Conservation (phyloP, 1,140 invertebrate genomes). For the Drosophila baimaii region DNA sequence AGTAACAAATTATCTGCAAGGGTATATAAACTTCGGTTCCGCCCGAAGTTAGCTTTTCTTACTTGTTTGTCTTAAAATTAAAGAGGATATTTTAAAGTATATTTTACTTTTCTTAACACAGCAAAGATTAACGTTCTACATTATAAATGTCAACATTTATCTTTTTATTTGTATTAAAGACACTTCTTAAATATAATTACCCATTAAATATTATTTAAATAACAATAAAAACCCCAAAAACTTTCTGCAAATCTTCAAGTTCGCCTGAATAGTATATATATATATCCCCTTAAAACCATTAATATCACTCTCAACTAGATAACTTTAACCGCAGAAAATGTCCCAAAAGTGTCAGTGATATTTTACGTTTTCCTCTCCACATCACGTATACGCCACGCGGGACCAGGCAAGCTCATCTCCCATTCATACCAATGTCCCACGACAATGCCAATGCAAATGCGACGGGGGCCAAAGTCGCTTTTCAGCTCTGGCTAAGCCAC, state of each 20-base stretch:
- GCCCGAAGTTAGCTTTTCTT: no score
- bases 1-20: no score
- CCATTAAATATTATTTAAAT: neutral
- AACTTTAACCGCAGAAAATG: neutral
- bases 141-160: no score
- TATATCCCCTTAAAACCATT: neutral
- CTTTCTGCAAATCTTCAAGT: neutral
- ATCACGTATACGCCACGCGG: conserved; percentile 39
- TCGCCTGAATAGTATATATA: no score
- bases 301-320: neutral
- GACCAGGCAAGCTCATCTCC: conserved; percentile 38
- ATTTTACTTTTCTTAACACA: neutral
- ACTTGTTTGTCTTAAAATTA: neutral
- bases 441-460: conserved; percentile 40
- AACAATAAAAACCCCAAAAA: no score
- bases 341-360: conserved; percentile 12
- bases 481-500: conserved; percentile 47
- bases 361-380: conserved; percentile 1
- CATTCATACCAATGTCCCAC: conserved; percentile 34
- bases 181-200: neutral
- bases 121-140: neutral
- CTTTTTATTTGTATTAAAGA: neutral
- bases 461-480: conserved; percentile 20
- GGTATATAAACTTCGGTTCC: no score
- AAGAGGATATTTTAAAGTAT: neutral